These are phyloP conservation scores for Falco concolor DNA, from an alignment of 2,797 vertebrate genomes.

Conservation along the genomic window DNA sequence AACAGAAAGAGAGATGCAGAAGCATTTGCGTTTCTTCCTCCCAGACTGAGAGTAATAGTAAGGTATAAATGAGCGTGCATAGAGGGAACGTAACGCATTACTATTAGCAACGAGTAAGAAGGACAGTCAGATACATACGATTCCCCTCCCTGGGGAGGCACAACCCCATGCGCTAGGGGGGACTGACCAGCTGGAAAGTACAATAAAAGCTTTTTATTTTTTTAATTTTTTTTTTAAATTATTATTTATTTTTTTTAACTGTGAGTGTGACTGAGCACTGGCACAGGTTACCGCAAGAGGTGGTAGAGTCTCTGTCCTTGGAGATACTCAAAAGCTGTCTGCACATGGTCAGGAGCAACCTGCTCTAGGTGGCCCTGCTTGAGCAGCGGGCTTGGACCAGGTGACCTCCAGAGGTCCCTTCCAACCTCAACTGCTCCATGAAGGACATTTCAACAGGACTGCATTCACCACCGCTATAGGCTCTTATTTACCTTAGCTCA, in stretches of 20 bases:
- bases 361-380: background rate
- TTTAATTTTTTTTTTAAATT: too few relatives aligned
- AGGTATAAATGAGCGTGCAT: background rate
- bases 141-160: background rate
- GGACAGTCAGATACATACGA: fast-evolving
- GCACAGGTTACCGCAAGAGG: background rate
- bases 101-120: background rate
- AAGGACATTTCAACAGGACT: background rate
- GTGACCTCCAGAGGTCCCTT: background rate
- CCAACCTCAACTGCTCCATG: background rate
- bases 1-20: background rate
- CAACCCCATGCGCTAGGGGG: background rate
- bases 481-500: background rate
- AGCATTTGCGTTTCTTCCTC: background rate
- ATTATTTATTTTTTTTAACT: too few relatives aligned
- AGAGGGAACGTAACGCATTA: background rate
- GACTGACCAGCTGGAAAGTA: background rate
- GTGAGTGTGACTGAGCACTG: background rate
- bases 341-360: background rate
- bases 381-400: background rate
- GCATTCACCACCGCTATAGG: background rate
- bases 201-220: background rate
- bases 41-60: background rate
- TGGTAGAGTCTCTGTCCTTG: background rate
- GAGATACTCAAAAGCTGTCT: background rate